Conservation (phyloP, 2,797 vertebrate genomes). For the Geotrypetes seraphini region DNA sequence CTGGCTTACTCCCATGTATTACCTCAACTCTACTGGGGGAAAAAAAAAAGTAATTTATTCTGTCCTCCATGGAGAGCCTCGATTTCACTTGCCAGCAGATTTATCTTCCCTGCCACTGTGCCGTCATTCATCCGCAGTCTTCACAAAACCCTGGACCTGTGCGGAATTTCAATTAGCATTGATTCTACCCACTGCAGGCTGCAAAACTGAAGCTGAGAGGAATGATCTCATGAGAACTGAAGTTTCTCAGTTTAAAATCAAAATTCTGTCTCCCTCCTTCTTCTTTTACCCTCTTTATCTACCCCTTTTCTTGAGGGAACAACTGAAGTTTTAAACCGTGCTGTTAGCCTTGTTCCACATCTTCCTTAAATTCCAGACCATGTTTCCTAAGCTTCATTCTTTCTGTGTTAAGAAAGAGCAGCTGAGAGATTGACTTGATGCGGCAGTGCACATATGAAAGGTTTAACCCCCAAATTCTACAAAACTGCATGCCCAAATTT, state of each 20-base stretch:
- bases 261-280: too few species aligned
- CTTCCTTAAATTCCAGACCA: too few species aligned
- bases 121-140: constrained; percentile 66
- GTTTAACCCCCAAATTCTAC: too few species aligned
- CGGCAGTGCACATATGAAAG: too few species aligned
- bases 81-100: constrained; percentile 69
- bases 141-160: constrained; percentile 55
- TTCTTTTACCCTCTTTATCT: too few species aligned
- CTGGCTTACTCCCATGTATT: constrained; percentile 54
- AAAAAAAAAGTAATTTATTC: constrained; percentile 72
- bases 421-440: too few species aligned
- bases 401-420: too few species aligned
- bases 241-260: constrained; percentile 30
- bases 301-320: too few species aligned
- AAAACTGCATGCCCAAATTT: too few species aligned
- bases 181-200: constrained; percentile 67
- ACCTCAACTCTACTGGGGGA: constrained; percentile 52
- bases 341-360: too few species aligned
- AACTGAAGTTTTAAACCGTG: constrained; percentile 20
- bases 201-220: constrained; percentile 47
- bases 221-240: constrained; percentile 55
- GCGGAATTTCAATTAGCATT: constrained; percentile 71
- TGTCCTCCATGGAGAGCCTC: constrained; percentile 56
- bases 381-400: too few species aligned
- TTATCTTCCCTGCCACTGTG: constrained; percentile 65